Percentiles rank a stretch among this genome's conserved stretches.
These are phyloP conservation scores for Stichopus chloronotus DNA, from an alignment of 35 echinoderm and acorn worm genomes.

Conservation along the genomic window DNA sequence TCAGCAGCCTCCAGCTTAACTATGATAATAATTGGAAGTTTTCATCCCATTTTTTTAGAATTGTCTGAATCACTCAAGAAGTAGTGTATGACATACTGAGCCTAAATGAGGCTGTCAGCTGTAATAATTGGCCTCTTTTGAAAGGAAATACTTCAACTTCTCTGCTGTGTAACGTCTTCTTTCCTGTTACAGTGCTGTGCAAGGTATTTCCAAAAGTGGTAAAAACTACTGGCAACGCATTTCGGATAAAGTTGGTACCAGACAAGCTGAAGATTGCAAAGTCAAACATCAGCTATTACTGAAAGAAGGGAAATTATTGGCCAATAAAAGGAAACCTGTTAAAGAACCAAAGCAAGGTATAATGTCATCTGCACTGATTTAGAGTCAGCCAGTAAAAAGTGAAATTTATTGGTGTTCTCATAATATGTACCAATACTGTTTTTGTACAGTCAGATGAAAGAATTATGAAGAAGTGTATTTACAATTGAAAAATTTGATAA, in stretches of 20 bases:
- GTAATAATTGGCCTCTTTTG: too few relatives aligned
- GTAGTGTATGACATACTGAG: too few relatives aligned
- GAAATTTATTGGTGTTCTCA: neutral
- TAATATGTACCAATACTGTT: too few relatives aligned
- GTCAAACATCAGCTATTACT: conserved; percentile 30
- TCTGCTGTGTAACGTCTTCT: neutral
- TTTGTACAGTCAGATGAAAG: too few relatives aligned
- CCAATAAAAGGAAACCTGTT: neutral
- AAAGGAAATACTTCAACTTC: neutral
- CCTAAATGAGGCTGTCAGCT: too few relatives aligned
- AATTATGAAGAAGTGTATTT: too few relatives aligned
- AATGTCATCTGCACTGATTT: neutral
- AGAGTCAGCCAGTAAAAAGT: neutral
- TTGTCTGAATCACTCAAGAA: too few relatives aligned
- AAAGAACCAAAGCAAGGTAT: neutral
- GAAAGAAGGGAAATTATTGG: neutral
- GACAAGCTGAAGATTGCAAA: conserved; percentile 55
- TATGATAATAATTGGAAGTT: too few relatives aligned
- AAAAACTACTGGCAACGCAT: conserved; percentile 61
- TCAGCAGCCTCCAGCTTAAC: too few relatives aligned
- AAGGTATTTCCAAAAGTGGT: conserved; percentile 10
- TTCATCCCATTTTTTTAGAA: too few relatives aligned
- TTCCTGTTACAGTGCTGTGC: conserved; percentile 48
- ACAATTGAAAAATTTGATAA: too few relatives aligned
- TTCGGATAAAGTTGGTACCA: conserved; percentile 52